Evolutionary conservation across 2,113 vertebrate genomes (phyloP), one percentile per base, ranked within the genome.

Genomic region (Pseudopipra pipra): DNA sequence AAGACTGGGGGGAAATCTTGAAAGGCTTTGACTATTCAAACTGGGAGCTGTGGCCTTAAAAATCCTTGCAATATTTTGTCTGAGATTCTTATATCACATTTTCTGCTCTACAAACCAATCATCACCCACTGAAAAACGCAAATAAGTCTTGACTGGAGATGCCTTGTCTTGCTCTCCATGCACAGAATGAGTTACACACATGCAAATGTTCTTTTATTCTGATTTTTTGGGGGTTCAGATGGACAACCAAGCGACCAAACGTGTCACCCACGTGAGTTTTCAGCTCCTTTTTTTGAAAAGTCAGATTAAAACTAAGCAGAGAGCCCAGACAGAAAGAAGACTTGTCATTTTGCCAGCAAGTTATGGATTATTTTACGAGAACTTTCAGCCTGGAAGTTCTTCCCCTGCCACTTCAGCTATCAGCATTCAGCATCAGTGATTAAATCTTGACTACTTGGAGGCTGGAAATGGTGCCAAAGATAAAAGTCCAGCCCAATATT

Each of bases 351-450:
- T 91, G 82, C 85, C 91, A 94, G 2, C 54, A 20, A 8, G 46
- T 75, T 82, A 35, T 54, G 87, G 59, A 66, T 89, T 85, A 39
- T 39, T 79, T 93, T 82, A 93, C 46, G 68, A 79, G 81, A 83
- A 19, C 43, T 94, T 90, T 87, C 71, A 55, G 91, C 79, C 66
- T 89, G 80, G 58, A 91, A 85, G 71, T 76, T 44, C 81, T 93
- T 87, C 85, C 73, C 71, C 71, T 96, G 87, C 67, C 85, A 66
- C 81, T 90, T 76, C 74, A 85, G 66, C 63, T 93, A 82, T 95
- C 78, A 87, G 51, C 71, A 43, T 87, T 80, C 66, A 51, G 44
- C 72, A 91, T 93, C 94, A 87, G 67, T 54, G 78, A 96, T 93
- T 94, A 89, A 93, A 93, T 96, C 85, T 89, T 18, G 71, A 61